These are phyloP conservation scores for Idaea aversata DNA, from an alignment of 2,888 invertebrate species.

Conservation along the genomic window DNA sequence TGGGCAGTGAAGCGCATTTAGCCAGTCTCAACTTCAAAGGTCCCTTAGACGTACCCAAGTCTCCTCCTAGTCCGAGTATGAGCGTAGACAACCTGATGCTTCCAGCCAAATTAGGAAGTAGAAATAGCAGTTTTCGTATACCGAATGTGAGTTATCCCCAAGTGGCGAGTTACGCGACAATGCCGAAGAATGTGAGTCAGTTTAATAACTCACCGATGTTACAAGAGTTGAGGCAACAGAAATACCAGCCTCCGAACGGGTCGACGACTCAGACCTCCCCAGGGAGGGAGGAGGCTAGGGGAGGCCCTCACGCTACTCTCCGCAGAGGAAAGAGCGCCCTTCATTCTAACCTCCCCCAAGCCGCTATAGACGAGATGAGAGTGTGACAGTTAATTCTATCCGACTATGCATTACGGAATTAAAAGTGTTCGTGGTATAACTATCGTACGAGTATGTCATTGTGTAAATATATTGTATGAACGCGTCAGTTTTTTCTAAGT, in stretches of 20 bases:
- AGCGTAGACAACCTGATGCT: slow-evolving; percentile 79
- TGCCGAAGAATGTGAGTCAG: slow-evolving; percentile 82
- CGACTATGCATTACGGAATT: slow-evolving; percentile 55
- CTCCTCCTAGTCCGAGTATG: slow-evolving; percentile 83
- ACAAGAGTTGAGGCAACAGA: slow-evolving; percentile 79
- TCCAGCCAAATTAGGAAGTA: slow-evolving; percentile 76
- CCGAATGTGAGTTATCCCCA: slow-evolving; percentile 71
- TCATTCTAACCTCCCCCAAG: slow-evolving; percentile 86
- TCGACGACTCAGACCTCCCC: slow-evolving; percentile 72
- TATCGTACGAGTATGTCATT: slow-evolving; percentile 35
- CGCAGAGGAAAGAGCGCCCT: slow-evolving; percentile 67
- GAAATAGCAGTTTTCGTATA: slow-evolving; percentile 71
- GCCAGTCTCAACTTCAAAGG: slow-evolving; percentile 80
- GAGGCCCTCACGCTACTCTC: slow-evolving; percentile 67
- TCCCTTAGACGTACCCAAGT: slow-evolving; percentile 77
- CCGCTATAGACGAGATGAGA: slow-evolving; percentile 93
- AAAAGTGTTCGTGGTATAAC: slow-evolving; percentile 47
- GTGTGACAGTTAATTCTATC: slow-evolving; percentile 85
- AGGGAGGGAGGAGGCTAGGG: slow-evolving; percentile 49
- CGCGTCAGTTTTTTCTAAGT: slow-evolving; percentile 51
- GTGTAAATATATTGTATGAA: slow-evolving; percentile 60
- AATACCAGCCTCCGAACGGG: slow-evolving; percentile 81
- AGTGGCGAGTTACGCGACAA: slow-evolving; percentile 75
- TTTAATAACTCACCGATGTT: slow-evolving; percentile 73
- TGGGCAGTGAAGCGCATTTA: slow-evolving; percentile 76